Evolutionary conservation across 2,113 vertebrate genomes (phyloP), one percentile per base, ranked within the genome.

Genomic region (Podarcis cretensis): DNA sequence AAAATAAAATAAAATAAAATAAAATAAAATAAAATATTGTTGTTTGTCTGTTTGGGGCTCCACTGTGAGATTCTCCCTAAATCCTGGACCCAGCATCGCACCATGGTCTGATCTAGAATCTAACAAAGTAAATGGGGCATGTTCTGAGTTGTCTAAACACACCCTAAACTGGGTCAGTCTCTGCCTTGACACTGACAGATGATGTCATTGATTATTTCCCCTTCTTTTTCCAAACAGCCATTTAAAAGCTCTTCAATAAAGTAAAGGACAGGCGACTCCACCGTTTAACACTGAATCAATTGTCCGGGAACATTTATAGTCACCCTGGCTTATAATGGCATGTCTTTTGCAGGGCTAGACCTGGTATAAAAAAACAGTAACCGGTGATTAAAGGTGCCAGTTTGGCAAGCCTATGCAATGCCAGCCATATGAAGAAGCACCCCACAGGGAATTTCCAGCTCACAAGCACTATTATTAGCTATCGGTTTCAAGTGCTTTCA

Each of bases 281-380:
- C 37, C 20, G 2, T 54, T 79, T 48, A 43, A 69, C 85, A 78
- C 59, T 78, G 85, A 68, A 78, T 78, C 85, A 23, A 54, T 79
- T 86, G 85, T 79, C 75, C 75, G 1, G 63, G 63, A 86, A 69
- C 27, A 14, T 86, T 86, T 86, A 86, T 78, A 76, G 37, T 66
- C 84, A 21, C 65, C 57, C 37, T 32, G 40, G 40, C 85, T 68
- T 54, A 54, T 54, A 86, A 79, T 54, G 63, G 85, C 75, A 79
- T 63, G 85, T 18, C 85, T 68, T 86, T 65, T 18, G 5, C 76
- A 30, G 35, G 59, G 21, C 35, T n/a, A 48, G 59, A 27, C 75
- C 84, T 48, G 85, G 63, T 35, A 54, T 37, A 40, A 68, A 66
- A 57, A 59, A 63, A 20, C 79, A 32, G n/a, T 14, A 68, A 40